These are phyloP conservation scores for Lithophane semibrunnea DNA, from an alignment of 2,888 invertebrate genomes.

Conservation along the genomic window DNA sequence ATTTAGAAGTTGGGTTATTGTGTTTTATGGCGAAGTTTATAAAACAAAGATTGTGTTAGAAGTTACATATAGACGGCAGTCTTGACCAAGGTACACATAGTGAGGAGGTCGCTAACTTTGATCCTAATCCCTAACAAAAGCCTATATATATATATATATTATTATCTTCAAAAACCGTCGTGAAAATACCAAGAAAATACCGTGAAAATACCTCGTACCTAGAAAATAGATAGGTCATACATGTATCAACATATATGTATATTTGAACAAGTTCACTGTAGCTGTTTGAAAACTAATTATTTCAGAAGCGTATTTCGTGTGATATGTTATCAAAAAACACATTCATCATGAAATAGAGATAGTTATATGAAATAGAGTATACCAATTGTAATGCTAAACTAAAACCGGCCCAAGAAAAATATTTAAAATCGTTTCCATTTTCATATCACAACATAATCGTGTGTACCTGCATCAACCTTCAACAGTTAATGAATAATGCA, in stretches of 20 bases:
- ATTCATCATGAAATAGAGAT: background rate
- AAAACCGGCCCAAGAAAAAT: background rate
- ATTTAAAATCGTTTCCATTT: background rate
- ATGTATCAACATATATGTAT: background rate
- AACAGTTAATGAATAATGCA: conserved; percentile 61
- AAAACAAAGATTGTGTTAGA: conserved; percentile 6
- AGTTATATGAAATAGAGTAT: background rate
- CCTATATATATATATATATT: too few relatives aligned
- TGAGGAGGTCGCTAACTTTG: background rate
- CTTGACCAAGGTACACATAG: background rate
- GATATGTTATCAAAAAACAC: background rate
- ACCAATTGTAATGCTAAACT: background rate
- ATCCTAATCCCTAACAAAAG: background rate
- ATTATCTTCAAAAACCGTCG: conserved; percentile 4
- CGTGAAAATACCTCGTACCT: too few relatives aligned
- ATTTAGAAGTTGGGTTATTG: conserved; percentile 40
- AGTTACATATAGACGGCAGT: background rate
- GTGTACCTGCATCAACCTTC: conserved; percentile 31
- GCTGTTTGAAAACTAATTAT: background rate
- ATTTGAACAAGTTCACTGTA: background rate
- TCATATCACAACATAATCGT: conserved; percentile 23
- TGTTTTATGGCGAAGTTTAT: conserved; percentile 16
- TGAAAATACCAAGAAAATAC: too few relatives aligned
- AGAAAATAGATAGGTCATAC: background rate
- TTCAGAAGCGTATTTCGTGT: background rate